Percentiles rank a stretch among this genome's conserved stretches.
Conservation (phyloP, 2,113 vertebrate species). For the Cyphomyrus plagiostoma region DNA sequence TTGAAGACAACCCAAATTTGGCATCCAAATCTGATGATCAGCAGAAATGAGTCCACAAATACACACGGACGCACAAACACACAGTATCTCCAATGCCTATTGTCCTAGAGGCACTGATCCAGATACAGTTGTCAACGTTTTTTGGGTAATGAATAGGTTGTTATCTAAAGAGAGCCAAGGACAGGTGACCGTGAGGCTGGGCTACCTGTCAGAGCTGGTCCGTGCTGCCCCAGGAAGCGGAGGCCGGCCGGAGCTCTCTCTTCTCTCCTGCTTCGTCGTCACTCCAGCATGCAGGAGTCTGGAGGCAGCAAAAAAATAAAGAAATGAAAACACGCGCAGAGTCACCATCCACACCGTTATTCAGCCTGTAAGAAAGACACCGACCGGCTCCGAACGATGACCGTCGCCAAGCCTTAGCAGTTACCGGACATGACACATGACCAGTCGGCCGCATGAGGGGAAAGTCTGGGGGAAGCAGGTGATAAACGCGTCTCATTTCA, state of each 20-base stretch:
- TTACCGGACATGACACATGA: background rate
- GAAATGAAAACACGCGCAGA: background rate
- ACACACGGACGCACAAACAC: background rate
- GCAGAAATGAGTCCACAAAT: background rate
- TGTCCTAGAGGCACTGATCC: background rate
- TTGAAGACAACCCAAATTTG: background rate
- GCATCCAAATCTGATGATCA: background rate
- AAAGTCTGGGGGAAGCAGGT: background rate
- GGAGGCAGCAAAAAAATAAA: background rate
- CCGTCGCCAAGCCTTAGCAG: background rate
- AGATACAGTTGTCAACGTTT: background rate
- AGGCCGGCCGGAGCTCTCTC: slow-evolving; percentile 74
- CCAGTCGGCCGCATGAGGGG: background rate
- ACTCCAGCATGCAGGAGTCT: slow-evolving; percentile 84
- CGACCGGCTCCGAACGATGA: background rate
- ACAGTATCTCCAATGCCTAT: background rate
- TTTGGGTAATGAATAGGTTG: background rate
- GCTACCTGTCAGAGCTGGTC: slow-evolving; percentile 82
- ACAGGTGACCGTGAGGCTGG: background rate
- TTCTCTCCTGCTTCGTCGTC: slow-evolving; percentile 66
- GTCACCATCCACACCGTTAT: background rate
- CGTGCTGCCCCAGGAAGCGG: slow-evolving; percentile 79
- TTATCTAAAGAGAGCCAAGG: background rate
- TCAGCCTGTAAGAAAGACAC: background rate
- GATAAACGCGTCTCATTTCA: background rate